Evolutionary conservation across 1,140 invertebrate species (phyloP), one percentile per base, ranked within the genome.

Genomic region (Lanistes nyassanus): DNA sequence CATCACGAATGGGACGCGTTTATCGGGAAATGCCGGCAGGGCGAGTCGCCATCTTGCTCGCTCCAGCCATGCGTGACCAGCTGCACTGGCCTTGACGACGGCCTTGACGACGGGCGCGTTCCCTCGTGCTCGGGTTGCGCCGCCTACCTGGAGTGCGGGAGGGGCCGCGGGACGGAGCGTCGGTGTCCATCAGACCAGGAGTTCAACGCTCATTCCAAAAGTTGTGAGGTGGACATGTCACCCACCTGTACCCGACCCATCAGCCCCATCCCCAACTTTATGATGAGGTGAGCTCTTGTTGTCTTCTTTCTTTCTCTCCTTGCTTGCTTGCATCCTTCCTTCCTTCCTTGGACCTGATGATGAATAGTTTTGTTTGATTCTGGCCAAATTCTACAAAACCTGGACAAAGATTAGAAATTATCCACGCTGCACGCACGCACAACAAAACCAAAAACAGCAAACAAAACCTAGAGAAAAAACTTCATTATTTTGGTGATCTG

Each of bases 1-100:
- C 13, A 34, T 34, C 55, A 31, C 36, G 75, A 65, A 36, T 76
- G 42, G 42, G 68, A 76, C 55, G 69, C 60, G 13, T 76, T 76
- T 51, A 65, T 67, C 36, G 31, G 56, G 60, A 72, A 37, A 23
- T 76, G 75, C 26, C 60, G 71, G 3, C 7, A 13, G 19, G 13
- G 39, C 1, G 68, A 68, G 11, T 76, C 75, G 3, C 75, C 75
- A 3, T 76, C 75, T 23, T 76, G 75, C 37, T 53, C 58, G 0
- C 36, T 76, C 9, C 55, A 62, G 9, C 42, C 51, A 11, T 76
- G 75, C 29, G 47, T 76, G 26, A 16, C 29, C 16, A n/a, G 1
- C 29, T 76, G 75, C 60, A 0, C 6, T 21, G 75, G 75, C 1
- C 16, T 11, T 21, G 53, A n/a, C n/a, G n/a, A n/a, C n/a, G n/a